Evolutionary conservation across 2,797 vertebrate genomes (phyloP), one percentile per base, ranked within the genome.

Genomic region (Linurgus olivaceus): DNA sequence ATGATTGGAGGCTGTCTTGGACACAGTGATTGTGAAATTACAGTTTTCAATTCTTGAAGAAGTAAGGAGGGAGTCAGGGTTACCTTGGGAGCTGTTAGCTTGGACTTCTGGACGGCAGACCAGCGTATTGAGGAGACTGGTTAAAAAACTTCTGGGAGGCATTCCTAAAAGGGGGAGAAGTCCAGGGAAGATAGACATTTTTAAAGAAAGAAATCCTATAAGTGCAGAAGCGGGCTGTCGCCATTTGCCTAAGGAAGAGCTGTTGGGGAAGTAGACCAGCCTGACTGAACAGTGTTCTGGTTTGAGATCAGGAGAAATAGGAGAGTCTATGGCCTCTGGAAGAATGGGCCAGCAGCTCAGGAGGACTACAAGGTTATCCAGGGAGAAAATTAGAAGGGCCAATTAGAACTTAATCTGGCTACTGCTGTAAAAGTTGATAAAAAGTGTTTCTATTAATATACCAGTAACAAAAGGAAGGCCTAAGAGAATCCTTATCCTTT

Each of bases 81-180:
- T 23, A 4, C 48, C 20, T 67, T 83, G 58, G n/a, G 40, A 40
- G 45, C 55, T 71, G 18, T 48, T 23, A 4, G 54, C 20, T 62
- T 83, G 58, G n/a, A 44, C 38, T 90, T 77, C 24, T 5, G 13
- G 51, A 65, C 37, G 31, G 28, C 37, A 85, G 50, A 29, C 45
- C 15, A 10, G 28, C 0, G 0, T 65, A 16, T 44, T 55, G 28
- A 65, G 61, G 33, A 45, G 31, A 4, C 19, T 66, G 16, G 5
- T 16, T 84, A 26, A 19, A 50, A 71, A 28, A 38, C 17, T 57
- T 66, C 17, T 44, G 11, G 5, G 33, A 48, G 33, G 7, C 24
- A 29, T 44, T 78, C 33, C 33, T 88, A 55, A 51, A 82, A 58
- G 33, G 14, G 18, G 61, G 8, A 59, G 26, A 51, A 50, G 31